Evolutionary conservation across 2,797 vertebrate species (phyloP).

Genomic region (Astyanax mexicanus): DNA sequence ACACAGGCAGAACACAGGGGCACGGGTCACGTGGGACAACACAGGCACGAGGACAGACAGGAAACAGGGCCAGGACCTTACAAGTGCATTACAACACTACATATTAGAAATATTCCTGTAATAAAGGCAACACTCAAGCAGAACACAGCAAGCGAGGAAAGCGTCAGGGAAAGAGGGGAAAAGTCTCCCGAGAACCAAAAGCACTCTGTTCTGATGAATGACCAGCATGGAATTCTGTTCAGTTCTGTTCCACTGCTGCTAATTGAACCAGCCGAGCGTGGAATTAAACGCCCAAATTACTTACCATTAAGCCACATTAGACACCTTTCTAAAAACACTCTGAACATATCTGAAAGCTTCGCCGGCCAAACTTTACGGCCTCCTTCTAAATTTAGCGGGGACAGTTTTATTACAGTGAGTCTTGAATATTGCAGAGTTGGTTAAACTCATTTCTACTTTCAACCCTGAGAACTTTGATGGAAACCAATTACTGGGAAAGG

Average conservation of each 20-base stretch:
- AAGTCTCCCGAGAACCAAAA: slow-evolving; percentile 10
- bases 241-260: slow-evolving; percentile 53
- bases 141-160: neutral
- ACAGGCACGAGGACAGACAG: too few species aligned
- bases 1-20: too few species aligned
- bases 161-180: neutral
- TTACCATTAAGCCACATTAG: slow-evolving; percentile 68
- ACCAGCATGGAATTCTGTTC: slow-evolving; percentile 52
- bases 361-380: slow-evolving; percentile 23
- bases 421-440: slow-evolving; percentile 37
- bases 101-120: too few species aligned
- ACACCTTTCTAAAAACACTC: slow-evolving; percentile 65
- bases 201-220: slow-evolving; percentile 35
- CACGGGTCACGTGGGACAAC: too few species aligned
- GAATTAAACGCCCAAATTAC: slow-evolving; percentile 69
- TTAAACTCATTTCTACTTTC: slow-evolving; percentile 38
- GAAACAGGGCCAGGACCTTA: too few species aligned
- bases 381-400: slow-evolving; percentile 8
- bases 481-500: slow-evolving; percentile 30
- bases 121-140: neutral
- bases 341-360: slow-evolving; percentile 59
- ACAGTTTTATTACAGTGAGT: slow-evolving; percentile 11
- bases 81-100: too few species aligned
- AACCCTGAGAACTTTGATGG: slow-evolving; percentile 14
- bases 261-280: slow-evolving; percentile 69